Evolutionary conservation across 1,140 invertebrate genomes (phyloP).

Genomic region (Thalassaphorura encarpata): DNA sequence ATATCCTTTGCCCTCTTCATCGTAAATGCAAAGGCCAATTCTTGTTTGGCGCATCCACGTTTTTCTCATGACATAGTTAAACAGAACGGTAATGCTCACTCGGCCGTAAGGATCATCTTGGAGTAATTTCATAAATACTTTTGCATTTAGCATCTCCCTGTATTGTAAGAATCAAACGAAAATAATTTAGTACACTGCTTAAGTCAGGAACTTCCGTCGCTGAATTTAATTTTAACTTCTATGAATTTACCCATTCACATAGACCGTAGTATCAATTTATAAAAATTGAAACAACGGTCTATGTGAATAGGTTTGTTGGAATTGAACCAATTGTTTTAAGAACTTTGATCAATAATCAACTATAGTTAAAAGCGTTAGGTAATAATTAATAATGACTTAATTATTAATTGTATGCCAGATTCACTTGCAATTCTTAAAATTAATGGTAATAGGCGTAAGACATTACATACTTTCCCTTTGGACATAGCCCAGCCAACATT

Average conservation of each 20-base stretch:
- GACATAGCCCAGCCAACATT: slow-evolving; percentile 55
- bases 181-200: not conserved
- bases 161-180: slow-evolving; percentile 33
- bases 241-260: not conserved
- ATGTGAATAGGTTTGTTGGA: not conserved
- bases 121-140: slow-evolving; percentile 74
- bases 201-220: too few species aligned
- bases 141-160: slow-evolving; percentile 66
- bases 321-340: not conserved
- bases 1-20: slow-evolving; percentile 84
- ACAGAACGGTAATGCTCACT: slow-evolving; percentile 70
- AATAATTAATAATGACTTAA: too few species aligned
- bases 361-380: too few species aligned
- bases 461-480: slow-evolving; percentile 52
- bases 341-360: not conserved
- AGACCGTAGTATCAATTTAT: slow-evolving; percentile 5
- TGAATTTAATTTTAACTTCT: not conserved
- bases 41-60: slow-evolving; percentile 88
- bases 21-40: slow-evolving; percentile 84
- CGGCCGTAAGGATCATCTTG: slow-evolving; percentile 70
- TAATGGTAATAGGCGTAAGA: too few species aligned
- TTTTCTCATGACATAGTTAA: slow-evolving; percentile 92
- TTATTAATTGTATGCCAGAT: too few species aligned
- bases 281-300: not conserved
- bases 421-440: too few species aligned